Evolutionary conservation across 2,113 vertebrate genomes (phyloP).

Genomic region (Cynocephalus volans): DNA sequence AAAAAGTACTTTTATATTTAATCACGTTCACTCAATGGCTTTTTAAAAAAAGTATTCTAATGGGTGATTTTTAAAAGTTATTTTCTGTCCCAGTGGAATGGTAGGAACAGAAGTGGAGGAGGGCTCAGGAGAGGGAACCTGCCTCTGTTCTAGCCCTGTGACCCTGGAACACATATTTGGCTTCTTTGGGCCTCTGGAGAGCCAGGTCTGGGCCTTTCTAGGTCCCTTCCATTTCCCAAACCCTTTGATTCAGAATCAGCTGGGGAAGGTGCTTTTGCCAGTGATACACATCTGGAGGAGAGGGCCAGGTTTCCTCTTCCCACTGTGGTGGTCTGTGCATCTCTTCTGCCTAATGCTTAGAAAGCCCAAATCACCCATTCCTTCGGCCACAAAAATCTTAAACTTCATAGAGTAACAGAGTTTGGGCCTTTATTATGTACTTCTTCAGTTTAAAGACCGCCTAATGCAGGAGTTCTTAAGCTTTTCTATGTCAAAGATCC

Average conservation of each 20-base stretch:
- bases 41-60: neutral
- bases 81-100: neutral
- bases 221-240: neutral
- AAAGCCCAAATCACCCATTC: neutral
- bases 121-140: neutral
- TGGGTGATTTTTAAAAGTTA: neutral
- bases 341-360: neutral
- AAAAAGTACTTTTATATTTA: constrained; percentile 39
- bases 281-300: neutral
- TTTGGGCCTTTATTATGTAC: neutral
- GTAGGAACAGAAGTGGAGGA: neutral
- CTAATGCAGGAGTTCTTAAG: neutral
- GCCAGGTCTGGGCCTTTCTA: neutral
- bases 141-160: neutral
- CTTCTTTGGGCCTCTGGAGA: neutral
- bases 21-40: neutral
- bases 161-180: neutral
- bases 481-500: neutral
- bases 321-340: neutral
- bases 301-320: neutral
- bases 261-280: neutral
- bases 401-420: neutral
- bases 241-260: neutral
- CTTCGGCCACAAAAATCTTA: neutral
- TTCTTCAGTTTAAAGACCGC: neutral